These are phyloP conservation scores for Karalla daura DNA, from an alignment of 2,797 vertebrate species.

Conservation along the genomic window DNA sequence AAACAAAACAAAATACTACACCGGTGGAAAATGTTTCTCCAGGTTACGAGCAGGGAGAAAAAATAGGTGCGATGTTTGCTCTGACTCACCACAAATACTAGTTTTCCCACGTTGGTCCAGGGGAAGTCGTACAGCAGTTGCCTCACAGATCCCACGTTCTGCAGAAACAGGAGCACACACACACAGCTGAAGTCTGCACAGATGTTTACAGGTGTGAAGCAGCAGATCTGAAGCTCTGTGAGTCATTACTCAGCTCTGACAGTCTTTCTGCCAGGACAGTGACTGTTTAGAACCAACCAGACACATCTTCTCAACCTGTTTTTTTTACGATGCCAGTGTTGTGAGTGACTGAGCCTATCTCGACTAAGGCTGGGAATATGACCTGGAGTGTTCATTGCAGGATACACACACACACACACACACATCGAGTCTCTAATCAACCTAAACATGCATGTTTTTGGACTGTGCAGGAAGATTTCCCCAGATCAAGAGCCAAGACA, in stretches of 20 bases:
- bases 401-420: too few relatives aligned
- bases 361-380: too few relatives aligned
- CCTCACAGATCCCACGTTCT: conserved; percentile 93
- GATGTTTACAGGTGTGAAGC: neutral
- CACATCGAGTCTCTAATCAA: too few relatives aligned
- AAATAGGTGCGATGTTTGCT: neutral
- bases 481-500: neutral
- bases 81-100: conserved; percentile 97
- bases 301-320: too few relatives aligned
- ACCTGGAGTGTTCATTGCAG: too few relatives aligned
- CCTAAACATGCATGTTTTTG: neutral
- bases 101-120: conserved; percentile 98
- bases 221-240: neutral
- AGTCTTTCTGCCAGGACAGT: neutral
- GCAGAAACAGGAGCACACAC: conserved; percentile 43
- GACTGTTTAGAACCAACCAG: neutral
- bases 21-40: neutral
- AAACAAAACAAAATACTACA: neutral
- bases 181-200: neutral
- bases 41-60: neutral
- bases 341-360: too few relatives aligned
- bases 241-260: neutral
- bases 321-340: too few relatives aligned
- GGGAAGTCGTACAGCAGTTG: conserved; percentile 97
- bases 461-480: neutral